Base-by-base conservation (phyloP, 2,113 vertebrate genomes). In the Furnarius figulus region DNA sequence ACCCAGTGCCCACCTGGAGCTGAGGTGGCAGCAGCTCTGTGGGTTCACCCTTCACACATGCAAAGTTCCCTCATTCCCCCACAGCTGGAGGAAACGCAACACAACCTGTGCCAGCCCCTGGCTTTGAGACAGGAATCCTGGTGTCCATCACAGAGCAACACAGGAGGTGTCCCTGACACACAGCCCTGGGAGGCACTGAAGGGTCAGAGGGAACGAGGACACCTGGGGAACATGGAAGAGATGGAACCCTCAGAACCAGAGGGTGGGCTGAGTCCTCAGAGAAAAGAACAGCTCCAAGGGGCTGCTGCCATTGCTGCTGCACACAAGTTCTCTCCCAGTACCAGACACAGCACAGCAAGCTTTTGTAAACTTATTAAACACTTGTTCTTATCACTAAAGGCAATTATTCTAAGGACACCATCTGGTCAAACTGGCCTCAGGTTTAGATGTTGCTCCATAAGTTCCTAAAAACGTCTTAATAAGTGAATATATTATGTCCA, bases 161-260 rank as follows among this genome's bases (percentile, higher is more conserved):
- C 5, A 15, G 14, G 6, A 14, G 37, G 33, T 6, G 35, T 2
- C 50, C 58, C 9, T 39, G 40, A 30, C n/a, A 58, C 37, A 47
- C 0, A 0, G 21, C 16, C 37, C 47, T 17, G 47, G 12, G 55
- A 53, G 28, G 6, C 44, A 39, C 2, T 1, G 9, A 42, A 16
- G 33, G 25, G 33, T 3, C 39, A 6, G 14, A 31, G 33, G 27
- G 47, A 42, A 42, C 5, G 5, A 10, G 40, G 5, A 47, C 47
- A 22, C 46, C 47, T 23, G 47, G 47, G 22, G 15, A 37, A 37
- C 35, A 6, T 2, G 0, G 12, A 49, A 37, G 28, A 78, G 40
- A 15, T 22, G n/a, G 37, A 10, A 12, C 28, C 39, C 44, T 59
- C 20, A 7, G 67, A 28, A 47, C 14, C 67, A 37, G 74, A 63